Evolutionary conservation across 2,113 vertebrate species (phyloP).

Genomic region (Acrocephalus arundinaceus): DNA sequence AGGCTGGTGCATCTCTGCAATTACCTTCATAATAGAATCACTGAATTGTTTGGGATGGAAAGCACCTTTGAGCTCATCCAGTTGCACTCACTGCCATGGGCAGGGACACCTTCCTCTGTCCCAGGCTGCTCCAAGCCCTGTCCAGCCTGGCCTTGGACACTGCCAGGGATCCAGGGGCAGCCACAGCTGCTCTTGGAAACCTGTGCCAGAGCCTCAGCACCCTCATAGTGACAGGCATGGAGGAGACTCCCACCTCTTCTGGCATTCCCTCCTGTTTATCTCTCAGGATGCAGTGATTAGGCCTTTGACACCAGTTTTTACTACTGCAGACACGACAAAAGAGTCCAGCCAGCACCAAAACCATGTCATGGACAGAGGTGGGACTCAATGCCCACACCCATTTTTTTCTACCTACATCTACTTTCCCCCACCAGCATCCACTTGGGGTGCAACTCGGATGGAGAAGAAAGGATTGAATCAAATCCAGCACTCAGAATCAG

Average conservation of each 20-base stretch:
- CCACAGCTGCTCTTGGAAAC: neutral
- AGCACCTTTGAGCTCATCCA: too few species aligned
- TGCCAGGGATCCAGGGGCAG: neutral
- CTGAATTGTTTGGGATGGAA: neutral
- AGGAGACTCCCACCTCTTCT: neutral
- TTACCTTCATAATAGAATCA: neutral
- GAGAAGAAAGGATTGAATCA: neutral
- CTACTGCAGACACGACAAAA: neutral
- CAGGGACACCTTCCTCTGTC: accelerated
- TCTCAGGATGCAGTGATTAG: neutral
- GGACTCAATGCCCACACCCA: accelerated
- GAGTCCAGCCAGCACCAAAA: neutral
- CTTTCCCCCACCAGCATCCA: accelerated
- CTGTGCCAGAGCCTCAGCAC: neutral
- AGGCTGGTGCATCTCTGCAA: neutral
- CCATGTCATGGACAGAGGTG: neutral
- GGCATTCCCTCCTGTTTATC: neutral
- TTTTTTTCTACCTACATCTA: neutral
- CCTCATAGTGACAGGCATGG: neutral
- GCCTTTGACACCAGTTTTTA: neutral
- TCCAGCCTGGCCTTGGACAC: neutral
- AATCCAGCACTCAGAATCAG: neutral
- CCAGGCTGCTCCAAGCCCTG: accelerated
- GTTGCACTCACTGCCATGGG: accelerated
- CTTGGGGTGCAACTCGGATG: neutral